Evolutionary conservation across 1,140 invertebrate genomes (phyloP), one percentile per base, ranked within the genome.

Genomic region (Diabrotica virgifera): DNA sequence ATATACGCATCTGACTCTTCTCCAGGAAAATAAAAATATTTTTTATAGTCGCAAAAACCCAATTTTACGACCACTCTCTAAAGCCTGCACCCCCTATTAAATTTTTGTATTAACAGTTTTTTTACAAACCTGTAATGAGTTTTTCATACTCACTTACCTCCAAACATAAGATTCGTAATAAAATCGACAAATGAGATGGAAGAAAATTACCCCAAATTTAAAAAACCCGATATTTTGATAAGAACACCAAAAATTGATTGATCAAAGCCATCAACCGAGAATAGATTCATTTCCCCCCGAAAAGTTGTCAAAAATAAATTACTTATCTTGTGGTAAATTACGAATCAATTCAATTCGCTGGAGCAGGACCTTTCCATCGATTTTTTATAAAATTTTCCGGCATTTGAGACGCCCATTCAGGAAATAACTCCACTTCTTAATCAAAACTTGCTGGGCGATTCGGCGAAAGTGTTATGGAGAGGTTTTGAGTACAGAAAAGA

Each of bases 251-350:
- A 24, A 24, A 24, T 24, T 24, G 24, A 46, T 46, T 46, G 40
- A 46, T 10, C 40, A 46, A 46, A 8, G 40, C 8, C 40, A n/a
- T 46, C n/a, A 46, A 46, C 8, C n/a, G 40, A 46, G n/a, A 46
- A 46, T 46, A 46, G 40, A 46, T 46, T 46, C 40, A 46, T 46
- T 46, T 46, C n/a, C 40, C n/a, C 40, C 40, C 2, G 6, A 24
- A 46, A 46, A 46, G 40, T 46, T 46, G 40, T 46, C 40, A 46
- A 46, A 46, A 46, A 46, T 46, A 46, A 46, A 46, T 46, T 46
- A 46, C 40, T 46, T 46, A 46, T n/a, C 40, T 46, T 46, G 40
- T 10, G n/a, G 40, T 46, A 46, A 46, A 46, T 46, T 46, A 46
- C 40, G 40, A 46, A 46, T 46, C 40, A 46, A 46, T 46, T 46